Evolutionary conservation across 2,113 vertebrate genomes (phyloP).

Genomic region (Glaucomys volans): DNA sequence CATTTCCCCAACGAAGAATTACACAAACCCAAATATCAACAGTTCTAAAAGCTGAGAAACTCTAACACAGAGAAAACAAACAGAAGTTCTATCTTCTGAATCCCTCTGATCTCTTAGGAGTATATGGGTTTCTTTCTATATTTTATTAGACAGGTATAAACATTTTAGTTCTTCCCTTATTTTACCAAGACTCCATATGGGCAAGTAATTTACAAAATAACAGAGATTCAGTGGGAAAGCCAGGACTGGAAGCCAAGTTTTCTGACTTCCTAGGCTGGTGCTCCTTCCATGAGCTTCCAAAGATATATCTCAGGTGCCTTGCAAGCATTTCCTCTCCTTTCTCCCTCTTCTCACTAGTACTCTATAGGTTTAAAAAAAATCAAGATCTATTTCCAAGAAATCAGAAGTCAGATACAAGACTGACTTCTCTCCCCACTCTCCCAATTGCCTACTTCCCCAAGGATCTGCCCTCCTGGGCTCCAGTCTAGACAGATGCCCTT

Average conservation of each 20-base stretch:
- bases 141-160: slow-evolving; percentile 1
- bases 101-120: neutral
- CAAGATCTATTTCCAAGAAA: neutral
- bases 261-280: neutral
- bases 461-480: neutral
- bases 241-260: neutral
- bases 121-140: slow-evolving; percentile 19
- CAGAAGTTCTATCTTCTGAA: slow-evolving; percentile 22
- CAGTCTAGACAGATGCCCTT: neutral
- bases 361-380: neutral
- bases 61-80: neutral
- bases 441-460: neutral
- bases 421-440: neutral
- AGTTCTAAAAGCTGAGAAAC: neutral
- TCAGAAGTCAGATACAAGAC: neutral
- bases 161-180: neutral
- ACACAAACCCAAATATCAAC: neutral
- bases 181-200: slow-evolving; percentile 45
- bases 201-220: slow-evolving; percentile 19
- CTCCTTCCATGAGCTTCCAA: neutral
- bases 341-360: neutral
- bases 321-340: neutral
- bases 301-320: neutral
- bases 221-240: neutral
- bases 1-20: neutral